A percentile compares a stretch with the other conserved stretches of the same genome.
Evolutionary conservation across 2,888 invertebrate genomes (phyloP).

Genomic region (Brachylomia viminalis): DNA sequence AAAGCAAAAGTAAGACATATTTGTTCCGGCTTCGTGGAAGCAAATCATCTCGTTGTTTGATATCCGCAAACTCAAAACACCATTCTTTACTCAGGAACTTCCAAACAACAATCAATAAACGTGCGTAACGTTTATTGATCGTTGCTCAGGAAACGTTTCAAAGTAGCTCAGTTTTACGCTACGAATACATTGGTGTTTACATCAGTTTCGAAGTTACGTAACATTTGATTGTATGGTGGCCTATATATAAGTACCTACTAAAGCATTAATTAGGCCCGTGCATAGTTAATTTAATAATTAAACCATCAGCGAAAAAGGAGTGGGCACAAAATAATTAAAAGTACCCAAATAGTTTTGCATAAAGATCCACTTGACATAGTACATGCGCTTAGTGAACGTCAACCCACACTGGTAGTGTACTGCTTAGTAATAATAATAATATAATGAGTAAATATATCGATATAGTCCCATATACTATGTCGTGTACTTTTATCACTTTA

Average conservation of each 20-base stretch:
- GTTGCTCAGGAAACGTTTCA: background rate
- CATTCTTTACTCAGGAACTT: slow-evolving; percentile 18
- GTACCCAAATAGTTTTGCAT: background rate
- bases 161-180: background rate
- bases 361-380: no score
- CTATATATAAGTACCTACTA: no score
- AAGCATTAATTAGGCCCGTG: no score
- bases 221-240: background rate
- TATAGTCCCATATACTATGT: background rate
- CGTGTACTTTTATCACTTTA: background rate
- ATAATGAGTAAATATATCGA: no score
- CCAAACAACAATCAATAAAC: background rate
- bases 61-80: slow-evolving; percentile 6
- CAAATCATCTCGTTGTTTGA: background rate
- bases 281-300: no score
- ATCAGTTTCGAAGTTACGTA: background rate
- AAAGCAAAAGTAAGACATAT: slow-evolving; percentile 9
- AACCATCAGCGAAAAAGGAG: no score
- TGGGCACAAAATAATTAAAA: background rate
- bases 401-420: no score
- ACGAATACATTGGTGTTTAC: background rate
- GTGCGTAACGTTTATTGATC: no score
- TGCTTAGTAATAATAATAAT: no score
- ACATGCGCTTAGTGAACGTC: no score
- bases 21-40: slow-evolving; percentile 7